Evolutionary conservation across 2,797 vertebrate species (phyloP).

Genomic region (Oreortyx pictus): DNA sequence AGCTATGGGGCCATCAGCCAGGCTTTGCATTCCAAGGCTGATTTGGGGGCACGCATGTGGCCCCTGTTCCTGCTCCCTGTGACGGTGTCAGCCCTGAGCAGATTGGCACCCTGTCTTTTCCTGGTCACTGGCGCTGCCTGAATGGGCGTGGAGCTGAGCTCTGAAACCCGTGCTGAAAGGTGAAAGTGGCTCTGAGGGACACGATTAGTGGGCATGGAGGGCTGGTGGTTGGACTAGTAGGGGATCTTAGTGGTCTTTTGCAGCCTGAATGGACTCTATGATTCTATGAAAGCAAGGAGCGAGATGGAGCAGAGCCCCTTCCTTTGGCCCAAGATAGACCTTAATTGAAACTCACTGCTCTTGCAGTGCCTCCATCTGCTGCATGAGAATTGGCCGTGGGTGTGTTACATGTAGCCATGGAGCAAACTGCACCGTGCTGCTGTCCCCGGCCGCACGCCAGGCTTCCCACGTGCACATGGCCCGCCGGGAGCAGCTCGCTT

Average conservation of each 20-base stretch:
- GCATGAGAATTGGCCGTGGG: not conserved
- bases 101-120: too few species aligned
- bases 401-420: accelerated
- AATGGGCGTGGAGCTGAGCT: not conserved
- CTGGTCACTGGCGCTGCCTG: not conserved
- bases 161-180: not conserved
- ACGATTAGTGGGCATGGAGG: too few species aligned
- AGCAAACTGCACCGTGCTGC: not conserved
- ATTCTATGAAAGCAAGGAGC: not conserved
- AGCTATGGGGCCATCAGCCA: not conserved
- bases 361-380: constrained; percentile 8
- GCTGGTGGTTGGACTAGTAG: too few species aligned
- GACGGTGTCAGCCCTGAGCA: not conserved
- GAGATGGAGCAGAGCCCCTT: not conserved
- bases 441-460: accelerated
- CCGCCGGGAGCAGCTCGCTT: not conserved
- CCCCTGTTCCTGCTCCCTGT: not conserved
- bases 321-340: constrained; percentile 2
- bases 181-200: too few species aligned
- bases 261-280: too few species aligned
- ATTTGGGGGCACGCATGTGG: not conserved
- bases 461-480: accelerated
- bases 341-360: constrained; percentile 13
- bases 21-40: not conserved
- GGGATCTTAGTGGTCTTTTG: too few species aligned